These are phyloP conservation scores for Notiomystis cincta DNA, from an alignment of 2,113 vertebrate genomes.

Conservation along the genomic window DNA sequence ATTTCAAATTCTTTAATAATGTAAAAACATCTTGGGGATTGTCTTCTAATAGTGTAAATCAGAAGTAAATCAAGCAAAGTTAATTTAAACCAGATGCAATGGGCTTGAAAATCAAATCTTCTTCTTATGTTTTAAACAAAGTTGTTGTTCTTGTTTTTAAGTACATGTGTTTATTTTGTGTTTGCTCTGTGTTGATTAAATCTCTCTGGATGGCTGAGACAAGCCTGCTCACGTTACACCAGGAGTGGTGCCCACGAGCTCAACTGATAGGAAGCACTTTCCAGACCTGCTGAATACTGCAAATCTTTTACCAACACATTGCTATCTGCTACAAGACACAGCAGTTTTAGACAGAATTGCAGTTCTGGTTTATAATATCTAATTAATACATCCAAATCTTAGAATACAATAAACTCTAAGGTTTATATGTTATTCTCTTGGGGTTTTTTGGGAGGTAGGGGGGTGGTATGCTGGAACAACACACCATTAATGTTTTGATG, in stretches of 20 bases:
- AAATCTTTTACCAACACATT: not conserved
- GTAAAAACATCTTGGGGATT: not conserved
- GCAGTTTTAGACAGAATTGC: not conserved
- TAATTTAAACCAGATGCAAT: slow-evolving; percentile 31
- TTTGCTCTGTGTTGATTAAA: slow-evolving; percentile 11
- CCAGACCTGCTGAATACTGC: not conserved
- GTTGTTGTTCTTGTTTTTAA: slow-evolving; percentile 16
- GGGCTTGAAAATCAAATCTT: slow-evolving; percentile 18
- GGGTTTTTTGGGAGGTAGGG: fast-evolving
- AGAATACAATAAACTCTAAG: not conserved
- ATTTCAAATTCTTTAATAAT: slow-evolving; percentile 38
- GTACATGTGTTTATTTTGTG: not conserved
- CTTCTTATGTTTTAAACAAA: slow-evolving; percentile 7
- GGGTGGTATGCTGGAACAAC: not conserved
- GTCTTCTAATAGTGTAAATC: not conserved
- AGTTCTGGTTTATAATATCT: not conserved
- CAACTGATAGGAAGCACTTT: not conserved
- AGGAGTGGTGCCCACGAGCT: not conserved
- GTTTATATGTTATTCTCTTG: not conserved
- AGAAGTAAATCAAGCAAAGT: slow-evolving; percentile 9
- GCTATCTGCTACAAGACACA: not conserved
- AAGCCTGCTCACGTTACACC: not conserved
- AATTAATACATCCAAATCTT: not conserved
- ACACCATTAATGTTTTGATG: not conserved
- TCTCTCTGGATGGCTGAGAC: not conserved